phyloP scores from a whole-genome alignment of 1,140 invertebrate genomes.

The Muscidifurax raptorellus region DNA sequence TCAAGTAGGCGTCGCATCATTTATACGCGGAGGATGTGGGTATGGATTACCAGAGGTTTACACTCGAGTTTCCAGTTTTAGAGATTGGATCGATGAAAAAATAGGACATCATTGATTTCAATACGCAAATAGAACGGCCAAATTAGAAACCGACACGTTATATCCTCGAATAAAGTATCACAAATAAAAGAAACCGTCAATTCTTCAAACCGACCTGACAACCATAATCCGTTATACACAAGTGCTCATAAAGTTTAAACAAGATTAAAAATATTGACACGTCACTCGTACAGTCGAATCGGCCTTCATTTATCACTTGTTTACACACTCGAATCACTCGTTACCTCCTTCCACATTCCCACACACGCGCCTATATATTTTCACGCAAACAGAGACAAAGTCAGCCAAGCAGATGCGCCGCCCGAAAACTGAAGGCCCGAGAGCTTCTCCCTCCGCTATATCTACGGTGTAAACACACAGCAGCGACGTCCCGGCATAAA shows the following conservation, averaged over 20 bases:
- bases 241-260: too few relatives aligned
- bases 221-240: too few relatives aligned
- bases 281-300: too few relatives aligned
- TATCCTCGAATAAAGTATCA: too few relatives aligned
- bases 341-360: too few relatives aligned
- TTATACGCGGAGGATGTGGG: conserved; percentile 78
- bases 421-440: conserved; percentile 17
- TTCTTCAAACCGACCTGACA: too few relatives aligned
- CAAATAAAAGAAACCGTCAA: too few relatives aligned
- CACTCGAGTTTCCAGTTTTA: conserved; percentile 72
- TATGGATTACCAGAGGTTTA: conserved; percentile 78
- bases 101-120: neutral
- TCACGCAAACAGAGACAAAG: neutral
- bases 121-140: too few relatives aligned
- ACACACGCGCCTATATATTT: neutral
- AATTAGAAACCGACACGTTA: too few relatives aligned
- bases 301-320: too few relatives aligned
- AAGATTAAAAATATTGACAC: too few relatives aligned
- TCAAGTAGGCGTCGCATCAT: conserved; percentile 79
- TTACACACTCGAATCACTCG: too few relatives aligned
- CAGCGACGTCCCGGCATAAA: conserved; percentile 11
- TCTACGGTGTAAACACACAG: conserved; percentile 26
- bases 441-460: conserved; percentile 20
- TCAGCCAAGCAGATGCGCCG: neutral
- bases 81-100: conserved; percentile 65